Base-by-base conservation (phyloP, 2,888 invertebrate genomes). In the Lottia scabra region DNA sequence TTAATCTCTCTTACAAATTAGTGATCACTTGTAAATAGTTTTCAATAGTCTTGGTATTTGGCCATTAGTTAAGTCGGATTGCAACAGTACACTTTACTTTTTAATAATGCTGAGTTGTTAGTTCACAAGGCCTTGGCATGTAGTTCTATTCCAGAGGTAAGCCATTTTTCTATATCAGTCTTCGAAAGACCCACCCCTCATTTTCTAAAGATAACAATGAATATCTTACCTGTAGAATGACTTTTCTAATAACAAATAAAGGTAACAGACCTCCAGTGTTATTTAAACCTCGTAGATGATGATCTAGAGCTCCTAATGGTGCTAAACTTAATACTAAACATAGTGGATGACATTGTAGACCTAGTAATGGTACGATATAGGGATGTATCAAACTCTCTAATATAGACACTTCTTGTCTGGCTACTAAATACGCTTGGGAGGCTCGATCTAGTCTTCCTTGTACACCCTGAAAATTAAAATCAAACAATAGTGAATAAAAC, bases 361-460 rank as follows among this genome's bases (percentile, higher is more conserved):
- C 98, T 46, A 96, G 93, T 79, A 98, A 92, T 3, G 97, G 95
- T 70, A 98, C 95, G 77, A 99, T 97, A 91, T 98, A 95, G 1
- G 95, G 92, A 91, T 99, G 99, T 68, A 94, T 92, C 69, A 99
- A 92, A 10, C 94, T 93, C 68, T 98, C 91, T 67, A 99, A 91
- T 77, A 99, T 96, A 83, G 95, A 94, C 71, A 99, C 91, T 90
- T 99, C 99, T 89, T 98, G 98, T 23, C 99, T 92, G 2, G 98
- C 96, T 0, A 96, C 98, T 88, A 96, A 96, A 91, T 99, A 99
- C 0, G 99, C 98, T 88, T 97, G 70, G 67, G 82, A 83, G 13
- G 84, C 82, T 23, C 78, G 80, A 68, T 85, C 84, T 68, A 85
- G 76, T 67, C 80, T 79, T 15, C 75, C 71, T 70, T 81, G 79